Conservation (phyloP, 2,797 vertebrate genomes). For the Poecilia gillii region DNA sequence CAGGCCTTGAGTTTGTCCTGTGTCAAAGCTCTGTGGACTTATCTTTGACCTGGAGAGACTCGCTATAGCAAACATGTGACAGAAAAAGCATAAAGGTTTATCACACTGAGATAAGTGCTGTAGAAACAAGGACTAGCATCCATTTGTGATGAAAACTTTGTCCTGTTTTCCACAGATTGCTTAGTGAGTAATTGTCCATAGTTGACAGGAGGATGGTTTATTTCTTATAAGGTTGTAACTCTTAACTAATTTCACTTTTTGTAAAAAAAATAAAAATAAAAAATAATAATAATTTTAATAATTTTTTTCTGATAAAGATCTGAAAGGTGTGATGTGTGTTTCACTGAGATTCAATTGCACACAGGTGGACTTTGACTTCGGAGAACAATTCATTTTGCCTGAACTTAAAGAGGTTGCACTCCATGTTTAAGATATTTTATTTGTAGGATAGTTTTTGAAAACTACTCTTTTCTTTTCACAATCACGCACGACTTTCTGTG, state of each 20-base stretch:
- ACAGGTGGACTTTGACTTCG: background rate
- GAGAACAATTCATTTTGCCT: background rate
- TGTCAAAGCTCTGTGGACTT: background rate
- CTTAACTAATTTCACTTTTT: background rate
- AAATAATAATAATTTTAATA: background rate
- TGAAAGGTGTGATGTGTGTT: background rate
- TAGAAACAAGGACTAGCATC: background rate
- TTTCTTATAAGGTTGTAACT: background rate
- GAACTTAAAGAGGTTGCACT: background rate
- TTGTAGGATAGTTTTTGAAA: background rate
- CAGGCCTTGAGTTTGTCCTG: background rate
- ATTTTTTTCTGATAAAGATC: background rate
- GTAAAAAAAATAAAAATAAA: background rate
- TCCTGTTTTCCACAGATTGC: background rate
- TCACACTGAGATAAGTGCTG: background rate
- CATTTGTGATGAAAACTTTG: background rate
- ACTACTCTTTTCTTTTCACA: background rate
- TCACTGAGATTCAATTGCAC: background rate
- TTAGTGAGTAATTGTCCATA: background rate
- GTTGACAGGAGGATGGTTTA: background rate
- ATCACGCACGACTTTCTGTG: background rate
- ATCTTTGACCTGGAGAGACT: slow-evolving; percentile 1
- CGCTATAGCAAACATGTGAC: background rate
- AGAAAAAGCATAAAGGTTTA: background rate
- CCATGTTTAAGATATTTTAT: background rate